Evolutionary conservation across 2,888 invertebrate species (phyloP).

Genomic region (Melanargia galathea): DNA sequence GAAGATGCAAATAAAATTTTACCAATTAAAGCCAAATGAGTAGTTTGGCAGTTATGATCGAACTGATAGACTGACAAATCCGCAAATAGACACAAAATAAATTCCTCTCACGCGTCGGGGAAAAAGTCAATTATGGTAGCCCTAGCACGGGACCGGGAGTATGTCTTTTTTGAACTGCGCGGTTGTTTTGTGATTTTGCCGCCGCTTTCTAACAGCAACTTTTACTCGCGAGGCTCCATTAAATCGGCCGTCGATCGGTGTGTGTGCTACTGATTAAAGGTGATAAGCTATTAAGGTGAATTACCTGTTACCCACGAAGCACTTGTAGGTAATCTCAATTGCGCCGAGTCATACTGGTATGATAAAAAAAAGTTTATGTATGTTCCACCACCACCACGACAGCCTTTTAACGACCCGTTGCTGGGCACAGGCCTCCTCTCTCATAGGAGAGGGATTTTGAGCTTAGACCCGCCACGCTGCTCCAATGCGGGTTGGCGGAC

Average conservation of each 20-base stretch:
- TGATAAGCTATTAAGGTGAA: conserved; percentile 38
- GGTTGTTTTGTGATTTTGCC: conserved; percentile 62
- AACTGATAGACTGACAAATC: too few species aligned
- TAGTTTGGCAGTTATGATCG: too few species aligned
- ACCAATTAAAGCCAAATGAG: too few species aligned
- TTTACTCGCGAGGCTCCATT: conserved; percentile 52
- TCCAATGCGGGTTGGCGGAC: too few species aligned
- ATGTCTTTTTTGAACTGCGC: conserved; percentile 35
- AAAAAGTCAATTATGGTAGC: conserved; percentile 7
- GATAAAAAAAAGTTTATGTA: conserved; percentile 1
- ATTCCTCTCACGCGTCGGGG: too few species aligned
- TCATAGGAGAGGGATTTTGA: too few species aligned
- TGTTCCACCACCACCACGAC: too few species aligned
- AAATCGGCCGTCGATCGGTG: conserved; percentile 27
- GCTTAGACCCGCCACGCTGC: too few species aligned
- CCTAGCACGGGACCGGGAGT: conserved; percentile 2
- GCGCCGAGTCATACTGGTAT: conserved; percentile 31
- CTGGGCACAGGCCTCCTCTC: too few species aligned
- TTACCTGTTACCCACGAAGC: conserved; percentile 33
- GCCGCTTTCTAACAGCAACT: conserved; percentile 72
- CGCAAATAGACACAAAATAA: too few species aligned
- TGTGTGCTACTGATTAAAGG: conserved; percentile 33
- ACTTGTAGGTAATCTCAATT: conserved; percentile 24
- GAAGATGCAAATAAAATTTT: too few species aligned
- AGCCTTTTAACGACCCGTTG: too few species aligned